These are phyloP conservation scores for Orthonyx spaldingii DNA, from an alignment of 2,113 vertebrate species.

Conservation along the genomic window DNA sequence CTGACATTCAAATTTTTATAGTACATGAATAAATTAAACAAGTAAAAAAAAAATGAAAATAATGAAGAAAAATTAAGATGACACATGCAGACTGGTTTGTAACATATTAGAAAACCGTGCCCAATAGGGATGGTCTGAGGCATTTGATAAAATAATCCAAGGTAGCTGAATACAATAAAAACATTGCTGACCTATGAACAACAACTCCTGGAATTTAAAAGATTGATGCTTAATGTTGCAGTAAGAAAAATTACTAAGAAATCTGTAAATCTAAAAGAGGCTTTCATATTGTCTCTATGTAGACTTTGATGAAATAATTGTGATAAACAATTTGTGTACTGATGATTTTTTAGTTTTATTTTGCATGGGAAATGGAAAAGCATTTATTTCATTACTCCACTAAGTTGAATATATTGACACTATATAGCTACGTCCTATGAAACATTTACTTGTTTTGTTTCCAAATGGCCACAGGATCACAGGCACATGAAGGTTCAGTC, in stretches of 20 bases:
- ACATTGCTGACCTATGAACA: neutral
- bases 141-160: neutral
- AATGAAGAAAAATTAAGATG: neutral
- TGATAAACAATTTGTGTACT: neutral
- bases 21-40: neutral
- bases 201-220: neutral
- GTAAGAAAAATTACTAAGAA: neutral
- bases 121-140: fast-evolving
- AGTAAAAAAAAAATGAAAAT: neutral
- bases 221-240: neutral
- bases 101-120: neutral
- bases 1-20: neutral
- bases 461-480: neutral
- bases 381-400: neutral
- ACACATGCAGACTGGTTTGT: neutral
- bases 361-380: neutral
- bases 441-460: neutral
- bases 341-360: neutral
- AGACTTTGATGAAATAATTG: neutral
- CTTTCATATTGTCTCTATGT: neutral
- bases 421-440: neutral
- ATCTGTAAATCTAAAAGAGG: neutral
- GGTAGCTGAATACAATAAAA: neutral
- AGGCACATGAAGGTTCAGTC: neutral
- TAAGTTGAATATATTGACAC: neutral